A percentile compares a stretch with the other conserved stretches of the same genome.
Evolutionary conservation across 2,797 vertebrate genomes (phyloP).

Genomic region (Esox masquinongy): DNA sequence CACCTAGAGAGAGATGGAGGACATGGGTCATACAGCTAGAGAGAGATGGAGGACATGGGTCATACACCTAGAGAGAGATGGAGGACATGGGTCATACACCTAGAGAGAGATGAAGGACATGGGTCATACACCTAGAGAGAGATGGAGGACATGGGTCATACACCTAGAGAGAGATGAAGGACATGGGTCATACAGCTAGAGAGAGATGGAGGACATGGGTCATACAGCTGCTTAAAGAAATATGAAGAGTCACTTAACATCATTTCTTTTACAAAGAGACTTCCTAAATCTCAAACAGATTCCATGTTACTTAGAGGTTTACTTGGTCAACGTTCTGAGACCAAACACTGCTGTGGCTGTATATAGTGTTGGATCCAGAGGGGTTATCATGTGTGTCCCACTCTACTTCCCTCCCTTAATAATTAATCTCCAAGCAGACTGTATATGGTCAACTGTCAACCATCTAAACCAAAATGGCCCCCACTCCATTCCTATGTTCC

Average conservation of each 20-base stretch:
- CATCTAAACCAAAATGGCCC: not conserved
- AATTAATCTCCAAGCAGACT: not conserved
- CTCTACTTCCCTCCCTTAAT: not conserved
- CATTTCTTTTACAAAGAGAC: not conserved
- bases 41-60: too few relatives aligned
- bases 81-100: too few relatives aligned
- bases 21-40: too few relatives aligned
- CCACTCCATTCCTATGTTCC: not conserved
- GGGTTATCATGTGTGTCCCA: not conserved
- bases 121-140: too few relatives aligned
- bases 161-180: too few relatives aligned
- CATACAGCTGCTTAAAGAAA: not conserved
- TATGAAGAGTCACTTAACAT: not conserved
- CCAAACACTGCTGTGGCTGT: not conserved
- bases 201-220: not conserved
- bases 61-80: too few relatives aligned
- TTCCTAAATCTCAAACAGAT: not conserved
- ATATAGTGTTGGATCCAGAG: slow-evolving; percentile 9
- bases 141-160: too few relatives aligned
- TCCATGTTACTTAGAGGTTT: not conserved
- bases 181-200: too few relatives aligned
- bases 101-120: too few relatives aligned
- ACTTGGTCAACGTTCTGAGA: not conserved
- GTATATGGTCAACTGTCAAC: not conserved
- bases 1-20: too few relatives aligned